These are phyloP conservation scores for Callyntrura sp. DNA, from an alignment of 2,888 invertebrate genomes.

Conservation along the genomic window DNA sequence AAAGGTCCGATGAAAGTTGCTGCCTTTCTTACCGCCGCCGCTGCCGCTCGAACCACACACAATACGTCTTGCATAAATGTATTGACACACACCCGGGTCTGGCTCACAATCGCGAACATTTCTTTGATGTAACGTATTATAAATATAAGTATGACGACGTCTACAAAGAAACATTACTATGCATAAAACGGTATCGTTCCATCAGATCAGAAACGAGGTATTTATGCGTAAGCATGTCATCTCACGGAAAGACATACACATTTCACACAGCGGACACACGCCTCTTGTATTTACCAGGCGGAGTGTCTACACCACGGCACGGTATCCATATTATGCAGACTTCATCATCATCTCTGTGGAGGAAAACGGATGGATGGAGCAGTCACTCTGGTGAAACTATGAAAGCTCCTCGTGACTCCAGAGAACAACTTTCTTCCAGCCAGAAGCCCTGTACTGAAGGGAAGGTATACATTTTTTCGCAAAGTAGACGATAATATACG, in stretches of 20 bases:
- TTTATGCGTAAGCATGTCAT: constrained; percentile 73
- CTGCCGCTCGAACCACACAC: constrained; percentile 7
- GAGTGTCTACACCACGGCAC: too few relatives aligned
- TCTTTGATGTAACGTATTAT: constrained; percentile 49
- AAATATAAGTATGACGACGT: constrained; percentile 23
- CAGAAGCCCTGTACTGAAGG: background rate
- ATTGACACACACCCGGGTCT: background rate
- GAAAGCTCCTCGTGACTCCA: background rate
- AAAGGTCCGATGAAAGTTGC: constrained; percentile 32
- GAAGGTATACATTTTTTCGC: too few relatives aligned
- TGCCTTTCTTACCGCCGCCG: constrained; percentile 44
- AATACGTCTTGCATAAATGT: background rate
- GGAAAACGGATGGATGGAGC: constrained; percentile 18
- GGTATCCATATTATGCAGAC: constrained; percentile 20
- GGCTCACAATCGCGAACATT: constrained; percentile 2
- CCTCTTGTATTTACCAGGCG: too few relatives aligned
- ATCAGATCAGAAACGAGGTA: constrained; percentile 65
- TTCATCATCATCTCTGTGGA: constrained; percentile 26
- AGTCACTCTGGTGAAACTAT: constrained; percentile 19
- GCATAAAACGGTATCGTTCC: constrained; percentile 65
- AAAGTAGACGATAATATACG: background rate
- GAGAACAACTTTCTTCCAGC: background rate
- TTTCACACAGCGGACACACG: background rate
- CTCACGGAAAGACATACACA: background rate
- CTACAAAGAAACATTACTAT: constrained; percentile 45